Base-by-base conservation (phyloP, 2,888 invertebrate species). In the Hemicrepidius hirtus region DNA sequence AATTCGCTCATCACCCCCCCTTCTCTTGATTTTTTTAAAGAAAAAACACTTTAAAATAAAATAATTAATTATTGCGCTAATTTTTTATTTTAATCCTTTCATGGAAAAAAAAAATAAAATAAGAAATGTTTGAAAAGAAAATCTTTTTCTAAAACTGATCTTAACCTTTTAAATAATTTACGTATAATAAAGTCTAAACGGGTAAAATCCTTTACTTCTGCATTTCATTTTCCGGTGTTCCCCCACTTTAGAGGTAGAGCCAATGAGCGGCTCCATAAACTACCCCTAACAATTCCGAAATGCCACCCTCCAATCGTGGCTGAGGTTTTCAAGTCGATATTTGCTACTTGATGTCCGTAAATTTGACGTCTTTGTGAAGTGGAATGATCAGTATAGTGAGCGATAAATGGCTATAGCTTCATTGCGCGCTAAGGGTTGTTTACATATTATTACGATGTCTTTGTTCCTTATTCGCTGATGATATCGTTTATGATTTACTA, bases 311-410 rank as follows among this genome's bases (percentile, higher is more conserved):
- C 85, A 86, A 86, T 86, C 84, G 82, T 83, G 83, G 82, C 83
- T 80, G 84, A 85, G 85, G 84, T 85, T 85, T 85, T 85, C 85
- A 83, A 86, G 85, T 86, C 86, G 81, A 86, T 86, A 86, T 85
- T 86, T 84, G 85, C 82, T 82, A 83, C 84, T 85, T 85, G 84
- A 84, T 83, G 82, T 82, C 81, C 81, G 77, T 77, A 82, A 81
- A 82, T 79, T 83, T 81, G 82, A 82, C 81, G 81, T 84, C 82
- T 84, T 83, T 82, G 81, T 83, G 79, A 81, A 81, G 81, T 80
- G 82, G 79, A 84, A 82, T 82, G 83, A 84, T 83, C 82, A 80
- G 82, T 82, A 81, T 82, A 82, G 81, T 80, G 78, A 78, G 80
- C 83, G 82, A 83, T 83, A 84, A 84, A 83, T 84, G 82, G 81